Evolutionary conservation across 2,797 vertebrate species (phyloP).

Genomic region (Sebastes vulpes): DNA sequence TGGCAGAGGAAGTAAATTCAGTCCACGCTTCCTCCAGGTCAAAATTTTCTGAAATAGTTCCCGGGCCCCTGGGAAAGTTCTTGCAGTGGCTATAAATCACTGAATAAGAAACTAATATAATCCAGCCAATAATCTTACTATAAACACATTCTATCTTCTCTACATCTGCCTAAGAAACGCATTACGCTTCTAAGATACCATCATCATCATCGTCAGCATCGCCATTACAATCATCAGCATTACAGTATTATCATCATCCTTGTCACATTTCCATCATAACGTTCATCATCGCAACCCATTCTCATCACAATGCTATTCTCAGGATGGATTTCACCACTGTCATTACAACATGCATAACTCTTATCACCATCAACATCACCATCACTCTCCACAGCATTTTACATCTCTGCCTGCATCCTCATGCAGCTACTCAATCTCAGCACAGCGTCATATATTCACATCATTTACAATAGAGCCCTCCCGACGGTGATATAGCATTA

Average conservation of each 20-base stretch:
- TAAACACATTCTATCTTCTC: neutral
- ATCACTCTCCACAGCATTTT: conserved; percentile 16
- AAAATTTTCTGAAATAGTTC: neutral
- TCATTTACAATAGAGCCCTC: conserved; percentile 38
- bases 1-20: neutral
- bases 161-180: neutral
- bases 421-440: conserved; percentile 7
- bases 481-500: conserved; percentile 39
- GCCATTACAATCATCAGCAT: conserved; percentile 20
- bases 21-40: neutral
- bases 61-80: neutral
- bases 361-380: conserved; percentile 7
- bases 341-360: conserved; percentile 25
- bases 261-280: conserved; percentile 15
- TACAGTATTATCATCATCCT: neutral
- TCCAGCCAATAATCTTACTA: neutral
- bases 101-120: neutral
- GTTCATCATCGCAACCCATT: conserved; percentile 5
- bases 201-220: neutral
- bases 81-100: neutral
- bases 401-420: conserved; percentile 3
- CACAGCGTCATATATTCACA: conserved; percentile 31
- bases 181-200: neutral
- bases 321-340: conserved; percentile 7
- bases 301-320: conserved; percentile 7